phyloP scores from a whole-genome alignment of 1,140 invertebrate genomes.

The Holcopasites calliopsidis region DNA sequence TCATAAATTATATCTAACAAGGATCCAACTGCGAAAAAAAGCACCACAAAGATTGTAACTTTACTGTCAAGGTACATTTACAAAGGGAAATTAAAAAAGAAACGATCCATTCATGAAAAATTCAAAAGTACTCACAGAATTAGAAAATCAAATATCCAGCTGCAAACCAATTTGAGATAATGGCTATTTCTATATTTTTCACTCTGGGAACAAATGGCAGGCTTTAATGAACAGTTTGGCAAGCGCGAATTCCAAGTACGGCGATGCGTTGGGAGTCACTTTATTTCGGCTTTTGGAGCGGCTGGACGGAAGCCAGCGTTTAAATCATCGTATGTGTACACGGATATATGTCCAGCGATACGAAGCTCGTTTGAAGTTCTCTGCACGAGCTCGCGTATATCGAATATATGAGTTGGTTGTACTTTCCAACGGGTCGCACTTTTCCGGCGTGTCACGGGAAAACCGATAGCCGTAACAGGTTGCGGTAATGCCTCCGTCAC shows the following conservation, averaged over 20 bases:
- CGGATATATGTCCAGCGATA: conserved; percentile 2
- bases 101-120: too few relatives aligned
- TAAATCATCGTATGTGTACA: conserved; percentile 18
- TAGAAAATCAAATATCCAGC: too few relatives aligned
- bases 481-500: neutral
- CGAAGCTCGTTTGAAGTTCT: conserved; percentile 1
- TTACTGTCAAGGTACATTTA: too few relatives aligned
- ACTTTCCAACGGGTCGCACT: conserved; percentile 31
- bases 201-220: neutral
- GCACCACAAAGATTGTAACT: too few relatives aligned
- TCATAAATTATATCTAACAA: too few relatives aligned
- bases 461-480: conserved; percentile 38
- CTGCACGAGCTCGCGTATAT: neutral
- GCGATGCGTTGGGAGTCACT: conserved; percentile 14
- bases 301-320: conserved; percentile 48
- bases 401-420: neutral
- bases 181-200: neutral
- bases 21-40: too few relatives aligned
- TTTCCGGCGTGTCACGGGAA: conserved; percentile 34
- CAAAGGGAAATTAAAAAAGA: too few relatives aligned
- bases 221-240: neutral
- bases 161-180: too few relatives aligned
- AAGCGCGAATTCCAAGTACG: neutral
- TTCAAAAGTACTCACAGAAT: too few relatives aligned
- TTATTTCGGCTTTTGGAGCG: conserved; percentile 34